phyloP scores from a whole-genome alignment of 2,113 vertebrate species.

The Zosterops pallidus region DNA sequence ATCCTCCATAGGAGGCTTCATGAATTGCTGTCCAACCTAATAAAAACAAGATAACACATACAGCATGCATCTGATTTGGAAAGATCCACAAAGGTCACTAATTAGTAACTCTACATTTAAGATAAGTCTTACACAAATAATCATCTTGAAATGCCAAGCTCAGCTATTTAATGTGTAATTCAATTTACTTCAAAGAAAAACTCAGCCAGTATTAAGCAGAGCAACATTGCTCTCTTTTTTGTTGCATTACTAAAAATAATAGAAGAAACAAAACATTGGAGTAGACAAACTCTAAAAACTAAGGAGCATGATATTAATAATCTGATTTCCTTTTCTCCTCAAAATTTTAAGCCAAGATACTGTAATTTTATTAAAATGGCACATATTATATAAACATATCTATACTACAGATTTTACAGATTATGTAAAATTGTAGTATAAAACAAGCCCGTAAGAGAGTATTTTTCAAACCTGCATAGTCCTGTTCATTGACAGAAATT shows the following conservation, averaged over 20 bases:
- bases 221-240: not conserved
- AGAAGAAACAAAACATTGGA: not conserved
- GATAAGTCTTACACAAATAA: not conserved
- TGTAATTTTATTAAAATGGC: not conserved
- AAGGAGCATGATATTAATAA: not conserved
- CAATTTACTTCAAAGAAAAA: not conserved
- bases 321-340: not conserved
- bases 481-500: slow-evolving; percentile 77
- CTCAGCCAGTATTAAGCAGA: not conserved
- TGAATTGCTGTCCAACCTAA: slow-evolving; percentile 89
- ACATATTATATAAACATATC: not conserved
- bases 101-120: not conserved
- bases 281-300: not conserved
- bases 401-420: not conserved
- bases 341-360: not conserved
- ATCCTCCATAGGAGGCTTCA: slow-evolving; percentile 73
- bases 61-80: not conserved
- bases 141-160: not conserved
- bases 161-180: not conserved
- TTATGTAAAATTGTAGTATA: not conserved
- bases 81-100: not conserved
- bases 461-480: slow-evolving; percentile 80
- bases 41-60: slow-evolving; percentile 4
- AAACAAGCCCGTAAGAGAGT: not conserved
- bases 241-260: not conserved